Conservation (phyloP, 2,113 vertebrate species). For the Nyctibius bracteatus region DNA sequence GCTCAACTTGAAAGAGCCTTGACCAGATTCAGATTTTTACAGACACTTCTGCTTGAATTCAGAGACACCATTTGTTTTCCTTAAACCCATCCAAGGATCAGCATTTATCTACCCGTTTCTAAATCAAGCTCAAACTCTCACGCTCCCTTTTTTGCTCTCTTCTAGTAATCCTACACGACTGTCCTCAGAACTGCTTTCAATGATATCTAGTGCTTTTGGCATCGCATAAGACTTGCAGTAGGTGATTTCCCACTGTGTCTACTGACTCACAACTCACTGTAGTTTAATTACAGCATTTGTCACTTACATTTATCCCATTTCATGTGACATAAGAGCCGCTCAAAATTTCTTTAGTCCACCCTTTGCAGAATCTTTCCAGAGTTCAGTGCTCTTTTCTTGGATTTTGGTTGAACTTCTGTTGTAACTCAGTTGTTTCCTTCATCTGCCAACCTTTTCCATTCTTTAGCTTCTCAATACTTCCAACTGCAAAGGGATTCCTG, state of each 20-base stretch:
- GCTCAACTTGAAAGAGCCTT: background rate
- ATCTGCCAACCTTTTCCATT: background rate
- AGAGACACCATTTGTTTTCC: accelerated
- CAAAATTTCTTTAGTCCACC: background rate
- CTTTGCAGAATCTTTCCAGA: background rate
- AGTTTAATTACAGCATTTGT: background rate
- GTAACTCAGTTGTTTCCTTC: background rate
- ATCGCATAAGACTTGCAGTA: background rate
- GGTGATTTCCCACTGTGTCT: background rate
- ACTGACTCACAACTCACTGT: background rate
- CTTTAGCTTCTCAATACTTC: background rate
- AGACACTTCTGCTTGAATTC: background rate
- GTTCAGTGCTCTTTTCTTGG: background rate
- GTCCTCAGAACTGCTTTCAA: background rate
- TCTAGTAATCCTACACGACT: background rate
- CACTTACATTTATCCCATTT: background rate
- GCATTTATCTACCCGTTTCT: background rate
- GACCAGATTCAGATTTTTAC: background rate
- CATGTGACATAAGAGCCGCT: background rate
- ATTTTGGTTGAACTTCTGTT: background rate
- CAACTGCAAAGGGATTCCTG: background rate
- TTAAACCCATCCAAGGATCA: background rate
- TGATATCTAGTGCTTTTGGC: background rate
- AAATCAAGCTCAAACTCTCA: background rate
- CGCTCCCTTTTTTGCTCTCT: background rate